Evolutionary conservation across 1,140 invertebrate genomes (phyloP), one percentile per base, ranked within the genome.

Genomic region (Hypothenemus hampei): DNA sequence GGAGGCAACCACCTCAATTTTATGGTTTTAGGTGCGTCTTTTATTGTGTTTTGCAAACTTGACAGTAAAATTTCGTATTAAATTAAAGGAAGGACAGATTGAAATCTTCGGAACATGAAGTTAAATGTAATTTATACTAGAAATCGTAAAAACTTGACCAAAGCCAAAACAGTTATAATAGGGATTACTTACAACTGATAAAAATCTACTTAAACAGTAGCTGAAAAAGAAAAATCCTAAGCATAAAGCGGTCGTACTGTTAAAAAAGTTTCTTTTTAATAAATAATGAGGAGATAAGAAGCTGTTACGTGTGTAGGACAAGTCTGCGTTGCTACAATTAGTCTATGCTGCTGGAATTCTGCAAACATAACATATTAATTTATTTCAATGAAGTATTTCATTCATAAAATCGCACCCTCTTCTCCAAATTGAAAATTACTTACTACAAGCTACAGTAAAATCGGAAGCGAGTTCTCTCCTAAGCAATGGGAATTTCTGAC

Each of bases 301-400:
- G 57, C 54, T 60, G 57, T 66, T 65, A 68, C 63, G 66, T 68
- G 26, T 15, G 65, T 65, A 63, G 61, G 48, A 65, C 58, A 68
- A 62, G 57, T 63, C 64, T 64, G 65, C 65, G 65, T 63, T 68
- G 63, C 64, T 68, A 68, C 66, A 66, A 65, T 68, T 68, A 68
- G 65, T 66, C 64, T 62, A 68, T 68, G 66, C 64, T 57, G 65
- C 65, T 65, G 66, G 64, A 58, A 29, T 63, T 68, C 66, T 68
- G 66, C 65, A 68, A 68, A 68, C 64, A 68, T 67, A 68, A 68
- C 60, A 65, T 65, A 63, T 65, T 65, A 57, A 64, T 63, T 66
- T n/a, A n/a, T n/a, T n/a, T n/a, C n/a, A n/a, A n/a, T n/a, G n/a
- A n/a, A n/a, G n/a, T n/a, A n/a, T n/a, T n/a, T n/a, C n/a, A n/a